Percentiles rank a stretch among this genome's conserved stretches.
Conservation (phyloP, 1,140 invertebrate genomes). For the Neodiprion fabricii region DNA sequence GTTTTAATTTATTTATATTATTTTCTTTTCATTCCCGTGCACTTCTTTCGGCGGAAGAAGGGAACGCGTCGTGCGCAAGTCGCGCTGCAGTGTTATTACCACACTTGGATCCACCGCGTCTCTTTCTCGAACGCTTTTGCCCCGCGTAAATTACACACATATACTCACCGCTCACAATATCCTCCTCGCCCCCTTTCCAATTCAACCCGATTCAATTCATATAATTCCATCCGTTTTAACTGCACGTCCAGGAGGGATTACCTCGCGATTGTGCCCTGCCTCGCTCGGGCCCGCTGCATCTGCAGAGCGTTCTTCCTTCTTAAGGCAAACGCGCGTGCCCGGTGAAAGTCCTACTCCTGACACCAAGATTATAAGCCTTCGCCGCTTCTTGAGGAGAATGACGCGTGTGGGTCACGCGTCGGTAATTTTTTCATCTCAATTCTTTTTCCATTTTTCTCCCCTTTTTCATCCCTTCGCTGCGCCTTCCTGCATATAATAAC, state of each 20-base stretch:
- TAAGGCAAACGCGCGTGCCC: conserved; percentile 4
- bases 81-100: neutral
- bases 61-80: no score
- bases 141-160: neutral
- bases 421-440: no score
- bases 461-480: no score
- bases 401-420: conserved; percentile 14
- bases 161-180: neutral
- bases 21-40: neutral
- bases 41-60: no score
- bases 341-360: conserved; percentile 34
- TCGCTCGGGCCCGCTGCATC: neutral
- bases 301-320: neutral
- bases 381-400: conserved; percentile 19
- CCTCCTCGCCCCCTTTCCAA: conserved; percentile 30
- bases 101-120: neutral
- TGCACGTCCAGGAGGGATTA: conserved; percentile 57
- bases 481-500: no score
- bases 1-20: neutral
- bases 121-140: conserved; percentile 32
- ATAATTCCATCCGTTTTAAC: conserved; percentile 55
- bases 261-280: conserved; percentile 36
- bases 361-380: conserved; percentile 46
- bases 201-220: conserved; percentile 58
- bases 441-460: no score